Percentiles rank a stretch among this genome's conserved stretches.
These are phyloP conservation scores for Congeria kusceri DNA, from an alignment of 2,888 invertebrate genomes.

Conservation along the genomic window DNA sequence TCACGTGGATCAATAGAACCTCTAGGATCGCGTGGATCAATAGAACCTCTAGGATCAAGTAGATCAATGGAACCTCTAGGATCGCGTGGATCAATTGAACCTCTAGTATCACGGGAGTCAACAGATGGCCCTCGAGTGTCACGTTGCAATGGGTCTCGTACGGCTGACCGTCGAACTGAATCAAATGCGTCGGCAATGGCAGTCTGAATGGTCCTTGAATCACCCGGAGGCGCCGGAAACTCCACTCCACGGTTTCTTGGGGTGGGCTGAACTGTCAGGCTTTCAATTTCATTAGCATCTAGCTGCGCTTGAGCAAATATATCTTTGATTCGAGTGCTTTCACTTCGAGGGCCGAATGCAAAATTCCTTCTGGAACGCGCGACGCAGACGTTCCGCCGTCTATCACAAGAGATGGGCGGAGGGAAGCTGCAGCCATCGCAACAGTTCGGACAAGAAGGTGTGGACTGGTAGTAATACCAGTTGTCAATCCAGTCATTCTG, in stretches of 20 bases:
- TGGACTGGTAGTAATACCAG: constrained; percentile 44
- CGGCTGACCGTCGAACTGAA: neutral
- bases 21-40: too few relatives aligned
- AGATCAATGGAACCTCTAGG: too few relatives aligned
- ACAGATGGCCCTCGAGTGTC: too few relatives aligned
- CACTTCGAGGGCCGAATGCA: constrained; percentile 11
- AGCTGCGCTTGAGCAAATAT: constrained; percentile 32
- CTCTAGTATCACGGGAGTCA: too few relatives aligned
- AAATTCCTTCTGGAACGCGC: constrained; percentile 39
- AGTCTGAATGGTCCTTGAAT: constrained; percentile 42
- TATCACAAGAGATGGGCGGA: constrained; percentile 40
- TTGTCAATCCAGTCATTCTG: constrained; percentile 33
- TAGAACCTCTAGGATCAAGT: too few relatives aligned
- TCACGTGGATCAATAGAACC: too few relatives aligned
- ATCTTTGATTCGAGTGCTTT: neutral
- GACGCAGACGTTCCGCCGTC: constrained; percentile 33
- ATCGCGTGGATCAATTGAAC: too few relatives aligned
- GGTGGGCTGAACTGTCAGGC: constrained; percentile 11
- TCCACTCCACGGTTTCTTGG: constrained; percentile 34
- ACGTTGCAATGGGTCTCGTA: too few relatives aligned
- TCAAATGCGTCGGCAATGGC: constrained; percentile 40
- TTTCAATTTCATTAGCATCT: constrained; percentile 30
- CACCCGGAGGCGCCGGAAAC: constrained; percentile 28
- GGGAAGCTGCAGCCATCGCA: constrained; percentile 29
- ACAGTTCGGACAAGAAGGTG: constrained; percentile 50